Evolutionary conservation across 2,113 vertebrate species (phyloP), one percentile per base, ranked within the genome.

Genomic region (Smithornis capensis): DNA sequence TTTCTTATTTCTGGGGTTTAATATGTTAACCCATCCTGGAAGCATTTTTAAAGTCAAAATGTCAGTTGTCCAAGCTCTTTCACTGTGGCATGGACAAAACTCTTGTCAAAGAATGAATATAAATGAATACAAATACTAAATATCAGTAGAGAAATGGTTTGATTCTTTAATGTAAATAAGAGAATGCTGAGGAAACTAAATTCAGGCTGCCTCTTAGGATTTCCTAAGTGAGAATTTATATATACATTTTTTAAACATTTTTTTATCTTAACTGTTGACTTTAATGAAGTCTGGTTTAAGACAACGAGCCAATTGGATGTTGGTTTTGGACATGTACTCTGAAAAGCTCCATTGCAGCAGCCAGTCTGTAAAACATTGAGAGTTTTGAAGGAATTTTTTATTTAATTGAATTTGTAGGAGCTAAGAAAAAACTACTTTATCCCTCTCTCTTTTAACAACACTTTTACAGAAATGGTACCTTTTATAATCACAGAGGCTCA

Each of bases 401-500:
- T 50, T 78, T 82, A 83, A 92, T 21, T 82, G 64, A 90, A 76
- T 79, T 78, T 79, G 75, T 75, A 80, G 33, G 14, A 78, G 29
- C 59, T n/a, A 28, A 33, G 15, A 29, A 83, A 64, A n/a, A 45
- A n/a, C 4, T 27, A 73, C 25, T 53, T 81, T 69, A 35, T 90
- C 50, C 10, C 22, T 67, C 27, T 29, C 27, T 76, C 38, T 38
- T 94, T 94, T 84, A 71, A 55, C 19, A 60, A 16, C 22, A 10
- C n/a, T 69, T 91, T 47, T 68, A 40, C 37, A 70, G 49, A 60
- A 92, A 44, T 25, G 15, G 55, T 79, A 74, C 83, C 84, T 94
- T 96, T 88, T 88, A 29, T 89, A 93, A 77, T 93, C 69, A 47
- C 75, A 86, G 37, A 75, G 53, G 21, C 85, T 87, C 62, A 65